These are phyloP conservation scores for Myrmecobius fasciatus DNA, from an alignment of 2,113 vertebrate species.

Conservation along the genomic window DNA sequence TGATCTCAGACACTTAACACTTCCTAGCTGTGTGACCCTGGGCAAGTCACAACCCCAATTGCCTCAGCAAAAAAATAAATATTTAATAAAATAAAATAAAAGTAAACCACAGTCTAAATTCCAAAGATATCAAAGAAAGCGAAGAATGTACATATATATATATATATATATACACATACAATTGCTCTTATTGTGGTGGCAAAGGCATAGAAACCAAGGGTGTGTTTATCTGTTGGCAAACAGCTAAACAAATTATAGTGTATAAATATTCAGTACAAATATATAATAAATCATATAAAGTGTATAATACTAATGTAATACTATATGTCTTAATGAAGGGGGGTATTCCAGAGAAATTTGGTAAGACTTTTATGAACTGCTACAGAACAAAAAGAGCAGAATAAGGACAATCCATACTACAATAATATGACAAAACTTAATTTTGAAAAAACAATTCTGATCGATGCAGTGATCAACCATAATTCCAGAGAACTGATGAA, in stretches of 20 bases:
- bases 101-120: not conserved
- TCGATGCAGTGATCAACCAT: not conserved
- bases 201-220: not conserved
- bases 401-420: not conserved
- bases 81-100: no score
- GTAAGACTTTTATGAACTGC: not conserved
- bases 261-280: not conserved
- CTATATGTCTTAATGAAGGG: not conserved
- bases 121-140: not conserved
- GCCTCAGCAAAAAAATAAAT: no score
- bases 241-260: not conserved
- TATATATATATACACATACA: no score
- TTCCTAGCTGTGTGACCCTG: no score
- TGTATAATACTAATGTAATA: not conserved
- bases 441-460: not conserved
- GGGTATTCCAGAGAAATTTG: not conserved
- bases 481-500: not conserved
- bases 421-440: not conserved
- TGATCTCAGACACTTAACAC: no score
- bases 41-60: no score
- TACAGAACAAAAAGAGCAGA: not conserved
- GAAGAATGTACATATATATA: not conserved
- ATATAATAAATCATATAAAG: not conserved
- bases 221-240: not conserved
- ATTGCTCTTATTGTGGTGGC: not conserved